A percentile compares a stretch with the other conserved stretches of the same genome.
These are phyloP conservation scores for Petromus typicus DNA, from an alignment of 2,113 vertebrate genomes.

Conservation along the genomic window DNA sequence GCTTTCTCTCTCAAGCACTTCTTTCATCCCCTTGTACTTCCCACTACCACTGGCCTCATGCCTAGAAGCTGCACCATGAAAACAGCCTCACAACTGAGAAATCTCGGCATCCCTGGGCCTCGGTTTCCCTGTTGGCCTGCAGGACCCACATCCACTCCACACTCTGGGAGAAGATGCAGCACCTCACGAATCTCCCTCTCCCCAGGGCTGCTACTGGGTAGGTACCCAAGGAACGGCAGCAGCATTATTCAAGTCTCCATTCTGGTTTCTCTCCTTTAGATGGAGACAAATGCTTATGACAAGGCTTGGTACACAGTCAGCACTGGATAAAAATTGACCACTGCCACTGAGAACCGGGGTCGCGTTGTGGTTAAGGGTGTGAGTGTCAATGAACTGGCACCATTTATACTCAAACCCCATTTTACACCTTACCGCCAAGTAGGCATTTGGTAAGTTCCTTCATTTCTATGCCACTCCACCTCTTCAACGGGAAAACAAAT, in stretches of 20 bases:
- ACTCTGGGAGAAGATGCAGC: background rate
- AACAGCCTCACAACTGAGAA: background rate
- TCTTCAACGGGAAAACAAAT: background rate
- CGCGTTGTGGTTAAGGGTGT: no score
- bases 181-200: background rate
- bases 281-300: background rate
- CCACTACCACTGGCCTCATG: background rate
- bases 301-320: background rate
- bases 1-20: background rate
- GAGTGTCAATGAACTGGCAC: background rate
- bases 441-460: background rate
- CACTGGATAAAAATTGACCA: background rate
- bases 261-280: background rate
- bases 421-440: background rate
- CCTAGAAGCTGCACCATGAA: background rate
- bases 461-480: background rate
- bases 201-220: background rate
- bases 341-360: background rate
- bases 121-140: background rate
- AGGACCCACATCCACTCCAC: background rate
- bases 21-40: background rate
- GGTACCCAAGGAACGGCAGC: background rate
- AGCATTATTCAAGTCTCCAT: background rate
- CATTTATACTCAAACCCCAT: background rate
- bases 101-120: background rate